phyloP scores from a whole-genome alignment of 2,888 invertebrate species.

The Chymomyza amoena region DNA sequence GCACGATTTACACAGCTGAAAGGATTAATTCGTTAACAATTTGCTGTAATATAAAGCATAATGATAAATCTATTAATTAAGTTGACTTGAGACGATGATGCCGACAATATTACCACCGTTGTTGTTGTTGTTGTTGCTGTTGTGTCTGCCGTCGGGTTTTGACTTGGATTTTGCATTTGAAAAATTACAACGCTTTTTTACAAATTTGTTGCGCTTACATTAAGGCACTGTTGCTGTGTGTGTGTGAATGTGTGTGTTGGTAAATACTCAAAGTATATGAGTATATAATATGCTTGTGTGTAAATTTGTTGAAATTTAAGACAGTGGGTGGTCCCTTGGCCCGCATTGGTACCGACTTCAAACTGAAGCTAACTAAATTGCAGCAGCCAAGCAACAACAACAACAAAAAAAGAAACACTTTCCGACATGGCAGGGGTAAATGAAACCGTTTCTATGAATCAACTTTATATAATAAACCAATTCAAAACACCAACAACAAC shows the following conservation, averaged over 20 bases:
- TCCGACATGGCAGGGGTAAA: constrained; percentile 42
- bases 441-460: constrained; percentile 50
- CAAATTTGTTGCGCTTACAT: constrained; percentile 53
- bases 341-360: constrained; percentile 21
- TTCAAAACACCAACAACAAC: constrained; percentile 33
- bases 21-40: constrained; percentile 77
- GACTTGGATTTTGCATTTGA: constrained; percentile 49
- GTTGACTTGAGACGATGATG: constrained; percentile 50
- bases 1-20: constrained; percentile 71
- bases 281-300: constrained; percentile 33
- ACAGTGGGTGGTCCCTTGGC: constrained; percentile 67
- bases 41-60: constrained; percentile 74
- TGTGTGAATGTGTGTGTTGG: constrained; percentile 5
- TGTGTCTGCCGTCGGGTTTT: constrained; percentile 10
- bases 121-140: constrained; percentile 2
- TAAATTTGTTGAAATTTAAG: constrained; percentile 71
- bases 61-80: constrained; percentile 78
- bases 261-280: constrained; percentile 23
- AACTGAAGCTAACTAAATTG: constrained; percentile 36
- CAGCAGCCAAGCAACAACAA: constrained; percentile 37
- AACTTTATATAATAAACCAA: constrained; percentile 46
- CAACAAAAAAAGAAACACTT: constrained; percentile 12
- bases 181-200: constrained; percentile 54
- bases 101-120: constrained; percentile 10
- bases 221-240: constrained; percentile 2